phyloP scores from a whole-genome alignment of 2,113 vertebrate species.

The Ctenodactylus gundi region DNA sequence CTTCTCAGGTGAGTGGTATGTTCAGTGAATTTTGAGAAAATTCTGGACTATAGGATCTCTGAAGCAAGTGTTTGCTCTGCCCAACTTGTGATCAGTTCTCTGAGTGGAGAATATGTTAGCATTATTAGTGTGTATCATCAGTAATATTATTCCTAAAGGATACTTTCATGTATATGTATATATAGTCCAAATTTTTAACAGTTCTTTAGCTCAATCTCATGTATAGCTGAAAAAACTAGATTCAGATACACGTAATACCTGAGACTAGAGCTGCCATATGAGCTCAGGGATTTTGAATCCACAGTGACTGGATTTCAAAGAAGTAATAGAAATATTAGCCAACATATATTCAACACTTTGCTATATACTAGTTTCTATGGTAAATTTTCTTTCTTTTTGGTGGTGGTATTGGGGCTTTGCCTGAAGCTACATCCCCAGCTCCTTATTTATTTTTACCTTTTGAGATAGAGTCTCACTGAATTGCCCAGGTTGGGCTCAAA shows the following conservation, averaged over 20 bases:
- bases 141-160: not conserved
- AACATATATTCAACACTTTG: not conserved
- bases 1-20: not conserved
- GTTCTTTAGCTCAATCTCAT: not conserved
- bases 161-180: not conserved
- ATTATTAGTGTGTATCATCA: not conserved
- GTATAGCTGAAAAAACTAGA: not conserved
- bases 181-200: not conserved
- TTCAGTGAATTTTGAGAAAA: not conserved
- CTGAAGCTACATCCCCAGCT: too few relatives aligned
- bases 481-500: too few relatives aligned
- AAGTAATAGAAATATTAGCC: not conserved
- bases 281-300: not conserved
- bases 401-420: too few relatives aligned
- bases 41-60: not conserved
- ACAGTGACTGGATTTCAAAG: not conserved
- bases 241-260: not conserved
- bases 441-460: too few relatives aligned
- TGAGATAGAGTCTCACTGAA: too few relatives aligned
- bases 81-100: not conserved
- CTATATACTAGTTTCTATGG: not conserved
- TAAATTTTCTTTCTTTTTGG: too few relatives aligned
- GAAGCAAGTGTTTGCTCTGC: not conserved
- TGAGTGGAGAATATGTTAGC: not conserved
- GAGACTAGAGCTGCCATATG: not conserved